A percentile compares a stretch with the other conserved stretches of the same genome.
Evolutionary conservation across 1,140 invertebrate species (phyloP).

Genomic region (Cardiocondyla obscurior): DNA sequence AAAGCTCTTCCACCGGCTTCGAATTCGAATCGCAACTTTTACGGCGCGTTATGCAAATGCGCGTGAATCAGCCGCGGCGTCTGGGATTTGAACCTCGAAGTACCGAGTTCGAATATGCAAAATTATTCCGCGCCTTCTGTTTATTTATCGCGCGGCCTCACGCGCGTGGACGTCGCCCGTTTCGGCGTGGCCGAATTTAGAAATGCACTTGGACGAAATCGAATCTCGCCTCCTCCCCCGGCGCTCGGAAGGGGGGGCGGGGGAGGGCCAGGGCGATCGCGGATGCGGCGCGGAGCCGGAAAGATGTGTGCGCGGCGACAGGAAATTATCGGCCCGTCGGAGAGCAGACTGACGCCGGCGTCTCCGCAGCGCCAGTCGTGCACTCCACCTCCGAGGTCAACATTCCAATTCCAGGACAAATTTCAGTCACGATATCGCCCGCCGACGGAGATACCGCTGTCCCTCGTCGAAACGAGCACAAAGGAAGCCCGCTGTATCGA

Average conservation of each 20-base stretch:
- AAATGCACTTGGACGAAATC: neutral
- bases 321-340: neutral
- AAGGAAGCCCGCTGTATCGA: constrained; percentile 5
- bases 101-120: neutral
- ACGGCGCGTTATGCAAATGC: constrained; percentile 3
- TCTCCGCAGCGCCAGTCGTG: constrained; percentile 56
- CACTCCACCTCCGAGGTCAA: constrained; percentile 62
- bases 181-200: neutral
- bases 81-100: neutral
- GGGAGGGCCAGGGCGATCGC: no score
- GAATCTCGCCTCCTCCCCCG: no score
- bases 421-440: constrained; percentile 68
- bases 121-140: neutral
- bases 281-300: neutral
- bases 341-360: constrained; percentile 68
- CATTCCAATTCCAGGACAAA: constrained; percentile 72
- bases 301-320: neutral
- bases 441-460: constrained; percentile 1
- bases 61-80: neutral
- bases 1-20: neutral
- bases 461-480: constrained; percentile 11
- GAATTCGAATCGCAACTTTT: constrained; percentile 35
- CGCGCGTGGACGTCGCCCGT: neutral
- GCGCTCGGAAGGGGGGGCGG: no score
- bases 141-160: neutral